These are phyloP conservation scores for Peromyscus nudipes DNA, from an alignment of 2,797 vertebrate genomes.

Conservation along the genomic window DNA sequence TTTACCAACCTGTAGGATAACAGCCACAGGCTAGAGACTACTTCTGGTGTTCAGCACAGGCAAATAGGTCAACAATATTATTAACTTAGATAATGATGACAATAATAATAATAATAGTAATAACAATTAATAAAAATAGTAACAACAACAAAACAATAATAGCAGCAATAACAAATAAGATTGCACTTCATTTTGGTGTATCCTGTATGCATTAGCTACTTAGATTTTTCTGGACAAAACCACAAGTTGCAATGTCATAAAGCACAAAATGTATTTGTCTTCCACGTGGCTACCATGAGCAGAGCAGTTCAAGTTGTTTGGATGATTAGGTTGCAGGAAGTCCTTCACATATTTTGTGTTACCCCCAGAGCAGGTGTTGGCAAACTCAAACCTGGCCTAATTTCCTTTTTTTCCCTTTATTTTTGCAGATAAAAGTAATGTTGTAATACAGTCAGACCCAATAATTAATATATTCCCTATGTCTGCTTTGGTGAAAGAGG, in stretches of 20 bases:
- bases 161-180: background rate
- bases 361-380: background rate
- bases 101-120: background rate
- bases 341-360: accelerated
- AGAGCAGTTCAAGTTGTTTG: background rate
- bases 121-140: background rate
- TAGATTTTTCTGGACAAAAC: background rate
- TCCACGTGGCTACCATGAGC: accelerated
- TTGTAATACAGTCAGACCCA: no score
- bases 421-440: background rate
- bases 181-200: background rate
- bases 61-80: background rate
- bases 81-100: background rate
- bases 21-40: no score
- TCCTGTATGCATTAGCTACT: background rate
- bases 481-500: background rate
- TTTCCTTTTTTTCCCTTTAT: background rate
- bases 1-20: background rate
- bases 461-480: background rate
- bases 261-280: background rate
- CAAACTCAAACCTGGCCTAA: background rate
- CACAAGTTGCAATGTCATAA: background rate
- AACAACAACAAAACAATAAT: background rate
- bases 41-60: background rate
- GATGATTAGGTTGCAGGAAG: accelerated